Percentiles rank a stretch among this genome's conserved stretches.
These are phyloP conservation scores for Nasonia oneida DNA, from an alignment of 2,888 invertebrate species.

Conservation along the genomic window DNA sequence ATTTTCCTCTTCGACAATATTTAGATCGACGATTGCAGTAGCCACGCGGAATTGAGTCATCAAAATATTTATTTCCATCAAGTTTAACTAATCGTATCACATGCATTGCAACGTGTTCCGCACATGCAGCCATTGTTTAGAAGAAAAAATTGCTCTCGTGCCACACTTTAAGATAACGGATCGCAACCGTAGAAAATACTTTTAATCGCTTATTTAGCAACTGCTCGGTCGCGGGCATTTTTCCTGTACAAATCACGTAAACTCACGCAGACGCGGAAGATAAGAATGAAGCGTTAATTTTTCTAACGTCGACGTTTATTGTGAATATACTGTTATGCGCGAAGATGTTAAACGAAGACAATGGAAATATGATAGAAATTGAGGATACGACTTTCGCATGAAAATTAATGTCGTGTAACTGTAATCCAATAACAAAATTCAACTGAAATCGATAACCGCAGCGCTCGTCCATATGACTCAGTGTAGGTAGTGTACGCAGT, in stretches of 20 bases:
- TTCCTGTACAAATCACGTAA: neutral
- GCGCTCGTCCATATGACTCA: neutral
- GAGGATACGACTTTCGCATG: constrained; percentile 2
- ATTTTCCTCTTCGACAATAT: neutral
- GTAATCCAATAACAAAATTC: constrained; percentile 17
- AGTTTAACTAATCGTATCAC: neutral
- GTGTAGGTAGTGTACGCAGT: neutral
- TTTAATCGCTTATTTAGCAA: neutral
- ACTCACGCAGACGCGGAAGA: neutral
- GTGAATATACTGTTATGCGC: neutral
- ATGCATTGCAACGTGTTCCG: neutral
- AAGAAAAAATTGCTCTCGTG: neutral
- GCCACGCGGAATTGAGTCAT: neutral
- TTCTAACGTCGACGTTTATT: neutral
- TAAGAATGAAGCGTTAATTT: neutral
- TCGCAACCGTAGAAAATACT: neutral
- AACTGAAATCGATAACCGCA: constrained; percentile 23
- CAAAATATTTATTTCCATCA: neutral
- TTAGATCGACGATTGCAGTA: neutral
- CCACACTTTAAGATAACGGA: neutral
- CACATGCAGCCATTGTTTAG: neutral
- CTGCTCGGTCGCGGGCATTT: neutral
- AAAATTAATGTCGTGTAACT: constrained; percentile 16
- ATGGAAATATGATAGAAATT: neutral
- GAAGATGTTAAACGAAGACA: neutral